Evolutionary conservation across 2,888 invertebrate species (phyloP), one percentile per base, ranked within the genome.

Genomic region (Ommatoiulus sabulosus): DNA sequence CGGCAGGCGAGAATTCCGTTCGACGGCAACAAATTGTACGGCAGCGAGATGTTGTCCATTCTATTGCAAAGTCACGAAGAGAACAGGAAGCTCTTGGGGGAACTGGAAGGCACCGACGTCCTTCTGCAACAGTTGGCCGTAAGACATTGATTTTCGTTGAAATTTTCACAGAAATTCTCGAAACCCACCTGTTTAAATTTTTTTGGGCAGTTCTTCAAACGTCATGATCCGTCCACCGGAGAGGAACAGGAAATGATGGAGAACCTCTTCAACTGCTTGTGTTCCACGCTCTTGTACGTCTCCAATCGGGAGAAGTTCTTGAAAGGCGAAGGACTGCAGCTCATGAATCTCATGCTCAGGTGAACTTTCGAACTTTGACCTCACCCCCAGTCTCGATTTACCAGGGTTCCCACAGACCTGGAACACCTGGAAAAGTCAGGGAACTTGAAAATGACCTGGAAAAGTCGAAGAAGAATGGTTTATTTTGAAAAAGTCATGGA

Each of bases 241-340:
- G 99, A 99, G 93, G 99, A 99, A 92, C 96, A 97, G 91, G 99
- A 99, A 93, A 96, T 97, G 91, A 99, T 99, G 99, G 99, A 99
- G 93, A 99, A 99, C 93, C 94, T 99, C 90, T 99, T 99, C 92
- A 97, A 99, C 93, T 95, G 97, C 89, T 93, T 99, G 90, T 99
- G 99, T 92, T 98, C 98, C 88, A 96, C 98, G 89, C 94, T 99
- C 89, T 96, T 99, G 96, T 95, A 95, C 90, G 94, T 96, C 17
- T 94, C 96, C 90, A 99, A 99, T 93, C 95, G 98, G 87, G 97
- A 97, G 90, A 95, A 96, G 89, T 99, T 99, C 93, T 94, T 99
- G 48, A 96, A 96, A 91, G 99, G 98, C 2, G 99, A 99, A 94
- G 99, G 99, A 3, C 94, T 99, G 87, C 99, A 99, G 93, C 95